These are phyloP conservation scores for Rhinoraja longicauda DNA, from an alignment of 2,797 vertebrate species.

Conservation along the genomic window DNA sequence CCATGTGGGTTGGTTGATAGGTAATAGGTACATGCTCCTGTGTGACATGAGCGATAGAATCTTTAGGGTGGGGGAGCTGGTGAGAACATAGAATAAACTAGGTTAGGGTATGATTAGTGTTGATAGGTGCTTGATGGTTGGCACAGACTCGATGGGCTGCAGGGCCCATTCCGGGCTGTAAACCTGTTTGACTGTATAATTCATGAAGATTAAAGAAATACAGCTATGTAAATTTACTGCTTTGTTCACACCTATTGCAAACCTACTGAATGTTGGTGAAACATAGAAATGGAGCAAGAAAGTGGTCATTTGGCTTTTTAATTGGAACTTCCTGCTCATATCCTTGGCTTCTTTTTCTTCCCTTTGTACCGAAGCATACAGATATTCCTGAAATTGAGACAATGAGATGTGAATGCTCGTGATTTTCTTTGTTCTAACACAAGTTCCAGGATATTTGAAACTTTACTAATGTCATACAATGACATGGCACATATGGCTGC, in stretches of 20 bases:
- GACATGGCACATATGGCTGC: not conserved
- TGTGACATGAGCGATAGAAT: no score
- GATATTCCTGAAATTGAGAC: not conserved
- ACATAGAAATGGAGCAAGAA: not conserved
- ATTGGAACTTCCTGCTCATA: not conserved
- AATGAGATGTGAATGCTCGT: not conserved
- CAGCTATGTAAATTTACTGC: not conserved
- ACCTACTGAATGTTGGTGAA: no score
- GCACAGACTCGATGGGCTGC: no score
- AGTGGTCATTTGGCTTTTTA: not conserved
- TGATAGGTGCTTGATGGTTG: no score
- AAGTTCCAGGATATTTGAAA: slow-evolving; percentile 16
- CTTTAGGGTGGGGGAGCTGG: no score
- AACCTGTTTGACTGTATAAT: no score
- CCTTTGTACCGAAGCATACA: not conserved
- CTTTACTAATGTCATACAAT: not conserved
- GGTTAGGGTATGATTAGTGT: no score
- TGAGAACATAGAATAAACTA: no score
- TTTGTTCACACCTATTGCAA: not conserved
- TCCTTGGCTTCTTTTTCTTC: not conserved
- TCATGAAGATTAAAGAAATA: not conserved
- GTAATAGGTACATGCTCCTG: no score
- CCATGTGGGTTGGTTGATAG: no score
- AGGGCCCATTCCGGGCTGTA: no score
- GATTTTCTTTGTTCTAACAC: not conserved